These are phyloP conservation scores for Muraenolepis orangiensis DNA, from an alignment of 2,797 vertebrate species.

Conservation along the genomic window DNA sequence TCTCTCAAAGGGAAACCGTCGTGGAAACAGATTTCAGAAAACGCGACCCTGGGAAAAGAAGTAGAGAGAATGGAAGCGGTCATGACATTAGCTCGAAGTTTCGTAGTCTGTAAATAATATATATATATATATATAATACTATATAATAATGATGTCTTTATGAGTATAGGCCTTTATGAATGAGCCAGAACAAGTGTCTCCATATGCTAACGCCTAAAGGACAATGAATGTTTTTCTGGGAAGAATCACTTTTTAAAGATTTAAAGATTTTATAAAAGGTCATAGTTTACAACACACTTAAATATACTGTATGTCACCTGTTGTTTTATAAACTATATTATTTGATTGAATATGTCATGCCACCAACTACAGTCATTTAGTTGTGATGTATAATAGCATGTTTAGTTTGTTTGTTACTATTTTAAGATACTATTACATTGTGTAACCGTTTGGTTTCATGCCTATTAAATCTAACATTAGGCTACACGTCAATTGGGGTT, in stretches of 20 bases:
- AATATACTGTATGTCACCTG: background rate
- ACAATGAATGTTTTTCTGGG: background rate
- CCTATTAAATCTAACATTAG: background rate
- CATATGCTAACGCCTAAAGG: background rate
- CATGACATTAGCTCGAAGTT: too few species aligned
- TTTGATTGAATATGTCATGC: background rate
- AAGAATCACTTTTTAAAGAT: too few species aligned
- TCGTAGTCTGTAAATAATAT: too few species aligned
- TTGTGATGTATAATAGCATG: background rate
- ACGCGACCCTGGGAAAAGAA: conserved; percentile 65
- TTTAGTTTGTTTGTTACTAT: background rate
- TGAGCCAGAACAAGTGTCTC: background rate
- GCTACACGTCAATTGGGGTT: background rate
- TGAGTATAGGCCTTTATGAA: background rate
- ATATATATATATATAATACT: too few species aligned
- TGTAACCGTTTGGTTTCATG: background rate
- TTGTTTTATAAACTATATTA: background rate
- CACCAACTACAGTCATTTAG: background rate
- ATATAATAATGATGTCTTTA: background rate
- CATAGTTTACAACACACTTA: background rate
- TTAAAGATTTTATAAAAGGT: background rate
- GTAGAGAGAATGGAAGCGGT: conserved; percentile 23
- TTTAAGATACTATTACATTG: background rate
- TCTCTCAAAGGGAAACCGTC: conserved; percentile 52
- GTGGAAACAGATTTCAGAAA: conserved; percentile 44